Evolutionary conservation across 2,888 invertebrate species (phyloP).

Genomic region (Pseudoips prasinana): DNA sequence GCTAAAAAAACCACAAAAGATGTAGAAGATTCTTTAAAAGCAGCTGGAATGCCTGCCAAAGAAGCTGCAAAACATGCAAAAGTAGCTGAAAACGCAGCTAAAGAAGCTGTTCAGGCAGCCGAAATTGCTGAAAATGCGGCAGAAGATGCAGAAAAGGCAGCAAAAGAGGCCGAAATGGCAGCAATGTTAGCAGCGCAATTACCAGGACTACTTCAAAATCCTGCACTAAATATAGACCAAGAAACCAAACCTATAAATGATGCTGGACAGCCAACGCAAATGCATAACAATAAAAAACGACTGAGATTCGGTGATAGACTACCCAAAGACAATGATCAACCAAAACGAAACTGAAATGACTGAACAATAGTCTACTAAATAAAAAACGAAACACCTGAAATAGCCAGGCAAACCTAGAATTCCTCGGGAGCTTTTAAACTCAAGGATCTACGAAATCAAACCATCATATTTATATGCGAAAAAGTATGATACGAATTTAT

Average conservation of each 20-base stretch:
- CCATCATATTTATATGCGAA: no score
- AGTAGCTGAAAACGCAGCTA: constrained; percentile 2
- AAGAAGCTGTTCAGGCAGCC: constrained; percentile 1
- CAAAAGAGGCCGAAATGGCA: constrained; percentile 22
- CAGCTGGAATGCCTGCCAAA: constrained; percentile 4
- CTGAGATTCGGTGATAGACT: not conserved
- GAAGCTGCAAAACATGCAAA: constrained; percentile 6
- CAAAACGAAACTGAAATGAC: not conserved
- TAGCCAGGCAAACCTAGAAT: no score
- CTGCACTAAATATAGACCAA: no score
- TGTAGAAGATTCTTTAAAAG: constrained; percentile 1
- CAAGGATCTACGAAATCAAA: no score
- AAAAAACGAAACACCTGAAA: no score
- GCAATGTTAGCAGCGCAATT: constrained; percentile 25
- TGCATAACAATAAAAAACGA: not conserved
- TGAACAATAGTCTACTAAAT: no score
- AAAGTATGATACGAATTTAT: no score
- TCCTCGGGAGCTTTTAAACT: no score
- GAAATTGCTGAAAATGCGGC: constrained; percentile 3
- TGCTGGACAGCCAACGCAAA: no score
- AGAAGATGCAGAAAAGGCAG: constrained; percentile 1
- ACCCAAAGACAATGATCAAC: not conserved
- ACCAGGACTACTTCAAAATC: not conserved
- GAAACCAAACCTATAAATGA: no score
- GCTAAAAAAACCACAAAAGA: constrained; percentile 4